Conservation (phyloP, 2,113 vertebrate species). For the Xyrauchen texanus region DNA sequence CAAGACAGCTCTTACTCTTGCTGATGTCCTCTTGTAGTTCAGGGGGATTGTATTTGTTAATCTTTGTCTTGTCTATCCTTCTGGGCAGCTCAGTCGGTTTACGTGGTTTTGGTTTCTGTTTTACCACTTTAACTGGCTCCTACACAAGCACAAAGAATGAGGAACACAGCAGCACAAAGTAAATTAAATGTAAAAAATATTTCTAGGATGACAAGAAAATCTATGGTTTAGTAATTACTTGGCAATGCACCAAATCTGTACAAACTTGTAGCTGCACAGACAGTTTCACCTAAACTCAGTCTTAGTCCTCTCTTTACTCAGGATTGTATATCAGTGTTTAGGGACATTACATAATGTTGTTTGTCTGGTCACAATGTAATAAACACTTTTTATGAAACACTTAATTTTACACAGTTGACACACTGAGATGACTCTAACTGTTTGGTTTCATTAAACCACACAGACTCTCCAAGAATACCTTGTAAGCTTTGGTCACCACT, state of each 20-base stretch:
- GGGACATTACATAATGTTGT: no score
- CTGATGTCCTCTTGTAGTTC: slow-evolving; percentile 81
- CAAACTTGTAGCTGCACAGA: no score
- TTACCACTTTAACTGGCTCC: slow-evolving; percentile 88
- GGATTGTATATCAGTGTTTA: no score
- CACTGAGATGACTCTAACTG: background rate
- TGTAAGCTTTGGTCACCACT: slow-evolving; percentile 90
- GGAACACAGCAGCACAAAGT: background rate
- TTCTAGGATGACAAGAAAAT: background rate
- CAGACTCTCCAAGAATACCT: slow-evolving; percentile 71
- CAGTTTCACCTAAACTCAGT: no score
- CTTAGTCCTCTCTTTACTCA: no score
- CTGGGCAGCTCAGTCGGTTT: slow-evolving; percentile 73
- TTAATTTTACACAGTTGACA: no score
- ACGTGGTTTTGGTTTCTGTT: slow-evolving; percentile 77
- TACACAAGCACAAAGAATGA: slow-evolving; percentile 49
- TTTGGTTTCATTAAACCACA: background rate
- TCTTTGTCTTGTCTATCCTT: slow-evolving; percentile 76
- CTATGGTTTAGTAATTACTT: background rate
- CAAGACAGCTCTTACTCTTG: slow-evolving; percentile 62
- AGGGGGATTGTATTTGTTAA: slow-evolving; percentile 76
- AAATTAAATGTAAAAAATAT: background rate
- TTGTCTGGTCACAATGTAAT: no score
- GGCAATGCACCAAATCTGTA: background rate
- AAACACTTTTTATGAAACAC: no score